Percentiles rank a stretch among this genome's conserved stretches.
Conservation (phyloP, 2,888 invertebrate species). For the Drosophila siamana region DNA sequence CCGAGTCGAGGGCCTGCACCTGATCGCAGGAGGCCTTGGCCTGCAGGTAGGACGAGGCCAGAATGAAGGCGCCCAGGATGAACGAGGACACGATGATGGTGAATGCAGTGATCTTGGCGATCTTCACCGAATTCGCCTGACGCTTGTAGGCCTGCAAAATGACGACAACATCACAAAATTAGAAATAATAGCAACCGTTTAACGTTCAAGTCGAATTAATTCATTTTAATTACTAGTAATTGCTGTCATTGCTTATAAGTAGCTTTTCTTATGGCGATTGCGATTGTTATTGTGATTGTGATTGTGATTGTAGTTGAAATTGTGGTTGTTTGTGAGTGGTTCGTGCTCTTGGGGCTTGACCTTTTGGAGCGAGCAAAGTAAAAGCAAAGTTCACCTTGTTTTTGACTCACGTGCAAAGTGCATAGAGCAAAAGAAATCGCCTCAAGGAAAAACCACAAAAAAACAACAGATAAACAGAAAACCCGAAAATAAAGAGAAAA, state of each 20-base stretch:
- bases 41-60: slow-evolving; percentile 93
- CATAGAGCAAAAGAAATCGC: slow-evolving; percentile 26
- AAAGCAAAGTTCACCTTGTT: slow-evolving; percentile 57
- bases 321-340: slow-evolving; percentile 32
- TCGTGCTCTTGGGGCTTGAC: slow-evolving; percentile 53
- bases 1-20: slow-evolving; percentile 89
- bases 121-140: slow-evolving; percentile 92
- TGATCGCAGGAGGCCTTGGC: slow-evolving; percentile 93
- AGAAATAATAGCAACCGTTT: slow-evolving; percentile 26
- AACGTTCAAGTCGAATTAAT: neutral
- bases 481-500: slow-evolving; percentile 9
- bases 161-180: slow-evolving; percentile 40
- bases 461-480: neutral
- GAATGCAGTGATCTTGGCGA: slow-evolving; percentile 93
- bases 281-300: slow-evolving; percentile 12
- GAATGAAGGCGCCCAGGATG: slow-evolving; percentile 92
- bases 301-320: slow-evolving; percentile 16
- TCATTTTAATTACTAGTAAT: neutral
- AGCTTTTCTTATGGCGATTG: neutral
- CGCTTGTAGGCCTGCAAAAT: slow-evolving; percentile 91
- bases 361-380: slow-evolving; percentile 45
- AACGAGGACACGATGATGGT: slow-evolving; percentile 93
- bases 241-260: neutral
- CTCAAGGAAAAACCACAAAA: slow-evolving; percentile 17
- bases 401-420: slow-evolving; percentile 58